A percentile compares a stretch with the other conserved stretches of the same genome.
phyloP scores from a whole-genome alignment of 53 echinoderm and acorn worm genomes.

The Hippasteria phrygiana region DNA sequence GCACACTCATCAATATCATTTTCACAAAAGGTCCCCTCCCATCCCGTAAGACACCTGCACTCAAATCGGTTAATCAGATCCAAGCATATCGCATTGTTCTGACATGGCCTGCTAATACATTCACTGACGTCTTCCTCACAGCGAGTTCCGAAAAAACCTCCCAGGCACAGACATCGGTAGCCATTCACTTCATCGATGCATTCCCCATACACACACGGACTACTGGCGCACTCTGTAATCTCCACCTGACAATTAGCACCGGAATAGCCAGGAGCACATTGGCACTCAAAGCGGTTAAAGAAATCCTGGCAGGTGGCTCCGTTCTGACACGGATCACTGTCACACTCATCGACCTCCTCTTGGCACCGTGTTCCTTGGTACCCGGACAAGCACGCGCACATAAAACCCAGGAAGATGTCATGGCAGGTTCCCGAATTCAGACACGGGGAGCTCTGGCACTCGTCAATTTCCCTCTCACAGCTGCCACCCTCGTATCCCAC shows the following conservation, averaged over 20 bases:
- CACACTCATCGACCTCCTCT: constrained; percentile 63
- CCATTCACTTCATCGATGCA: constrained; percentile 52
- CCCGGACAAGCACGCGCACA: constrained; percentile 55
- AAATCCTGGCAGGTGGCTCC: constrained; percentile 47
- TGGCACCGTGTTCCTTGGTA: constrained; percentile 52
- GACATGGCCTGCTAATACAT: constrained; percentile 52
- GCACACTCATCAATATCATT: constrained; percentile 64
- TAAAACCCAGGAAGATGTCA: constrained; percentile 65
- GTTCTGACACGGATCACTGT: constrained; percentile 63
- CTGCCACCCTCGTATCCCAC: constrained; percentile 53
- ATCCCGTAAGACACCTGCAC: constrained; percentile 60
- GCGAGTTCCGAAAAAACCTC: constrained; percentile 40
- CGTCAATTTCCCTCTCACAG: constrained; percentile 60
- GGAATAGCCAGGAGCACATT: constrained; percentile 53
- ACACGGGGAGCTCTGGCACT: constrained; percentile 62
- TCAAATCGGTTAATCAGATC: constrained; percentile 35
- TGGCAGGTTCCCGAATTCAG: constrained; percentile 48
- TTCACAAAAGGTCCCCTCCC: constrained; percentile 59
- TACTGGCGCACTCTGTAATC: constrained; percentile 45
- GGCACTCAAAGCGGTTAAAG: constrained; percentile 44
- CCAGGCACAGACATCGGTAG: constrained; percentile 52
- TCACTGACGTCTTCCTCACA: constrained; percentile 61
- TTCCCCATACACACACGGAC: constrained; percentile 43
- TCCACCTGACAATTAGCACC: constrained; percentile 51
- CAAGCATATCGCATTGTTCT: constrained; percentile 46